Evolutionary conservation across 1,140 invertebrate genomes (phyloP), one percentile per base, ranked within the genome.

Genomic region (Calliphora vicina): DNA sequence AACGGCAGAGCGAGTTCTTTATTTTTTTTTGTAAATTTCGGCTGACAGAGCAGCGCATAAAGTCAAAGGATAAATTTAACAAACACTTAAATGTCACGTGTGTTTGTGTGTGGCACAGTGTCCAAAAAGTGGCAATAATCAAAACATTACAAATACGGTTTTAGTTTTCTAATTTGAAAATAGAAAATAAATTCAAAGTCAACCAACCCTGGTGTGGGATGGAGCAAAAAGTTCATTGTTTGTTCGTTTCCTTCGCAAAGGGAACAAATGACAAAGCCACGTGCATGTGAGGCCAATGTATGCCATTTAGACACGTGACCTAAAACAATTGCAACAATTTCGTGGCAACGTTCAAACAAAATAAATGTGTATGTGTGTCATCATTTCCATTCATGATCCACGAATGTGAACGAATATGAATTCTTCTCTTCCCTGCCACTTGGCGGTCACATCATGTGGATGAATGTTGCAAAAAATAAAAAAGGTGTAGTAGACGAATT

Each of bases 321-420:
- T 45, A 74, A 83, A 81, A 83, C 83, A 83, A 83, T 83, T 81
- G 80, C 80, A 83, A 74, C 83, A 83, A 83, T 81, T 83, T 81
- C 74, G 23, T 23, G 74, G 67, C 42, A 83, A 76, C 73, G 78
- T 67, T 20, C 45, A 57, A 67, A 61, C 13, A 27, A 73, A 45
- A 45, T n/a, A 9, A 76, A 42, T 25, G 72, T 15, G 61, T 71
- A 17, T 57, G 20, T 17, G 42, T 57, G 43, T 23, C 17, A 23
- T 45, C 67, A 73, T 45, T 73, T 42, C 26, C 2, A 72, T 15
- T 20, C n/a, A 43, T 43, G 17, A 25, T 43, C 27, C 12, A 43
- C 17, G 29, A 25, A 20, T 20, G n/a, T 9, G 29, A 23, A n/a
- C 2, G 42, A 45, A 43, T 35, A 78, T 43, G 74, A 42, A 42